These are phyloP conservation scores for Zosterops pallidus DNA, from an alignment of 2,113 vertebrate genomes.

Conservation along the genomic window DNA sequence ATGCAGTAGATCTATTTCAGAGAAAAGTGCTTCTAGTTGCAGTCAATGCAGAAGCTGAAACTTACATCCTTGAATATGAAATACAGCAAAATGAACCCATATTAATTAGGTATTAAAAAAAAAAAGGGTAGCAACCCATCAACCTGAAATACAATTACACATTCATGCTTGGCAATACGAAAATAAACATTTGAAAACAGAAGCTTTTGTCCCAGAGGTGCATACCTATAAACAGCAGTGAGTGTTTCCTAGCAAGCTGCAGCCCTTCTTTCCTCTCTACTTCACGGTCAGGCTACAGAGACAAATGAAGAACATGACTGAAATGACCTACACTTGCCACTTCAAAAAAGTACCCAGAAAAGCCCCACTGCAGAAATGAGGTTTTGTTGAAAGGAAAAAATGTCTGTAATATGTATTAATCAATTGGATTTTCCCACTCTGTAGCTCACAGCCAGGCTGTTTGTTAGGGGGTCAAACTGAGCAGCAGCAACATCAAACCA, in stretches of 20 bases:
- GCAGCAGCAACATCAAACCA: background rate
- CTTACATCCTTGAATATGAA: background rate
- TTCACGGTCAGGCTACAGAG: constrained; percentile 40
- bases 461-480: background rate
- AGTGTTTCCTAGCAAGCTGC: constrained; percentile 61
- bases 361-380: background rate
- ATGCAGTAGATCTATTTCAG: background rate
- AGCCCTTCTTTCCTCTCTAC: constrained; percentile 61
- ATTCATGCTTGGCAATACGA: background rate
- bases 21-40: background rate
- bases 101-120: background rate
- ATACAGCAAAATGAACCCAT: background rate
- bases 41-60: background rate
- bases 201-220: background rate
- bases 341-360: background rate
- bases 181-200: background rate
- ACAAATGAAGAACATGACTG: background rate
- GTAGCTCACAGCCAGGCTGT: background rate
- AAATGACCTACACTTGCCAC: background rate
- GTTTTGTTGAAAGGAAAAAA: background rate
- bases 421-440: background rate
- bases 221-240: constrained; percentile 66
- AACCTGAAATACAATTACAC: background rate
- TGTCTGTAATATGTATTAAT: background rate
- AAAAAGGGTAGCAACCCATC: background rate